Base-by-base conservation (phyloP, 1,140 invertebrate genomes). In the Zeugodacus cucurbitae region DNA sequence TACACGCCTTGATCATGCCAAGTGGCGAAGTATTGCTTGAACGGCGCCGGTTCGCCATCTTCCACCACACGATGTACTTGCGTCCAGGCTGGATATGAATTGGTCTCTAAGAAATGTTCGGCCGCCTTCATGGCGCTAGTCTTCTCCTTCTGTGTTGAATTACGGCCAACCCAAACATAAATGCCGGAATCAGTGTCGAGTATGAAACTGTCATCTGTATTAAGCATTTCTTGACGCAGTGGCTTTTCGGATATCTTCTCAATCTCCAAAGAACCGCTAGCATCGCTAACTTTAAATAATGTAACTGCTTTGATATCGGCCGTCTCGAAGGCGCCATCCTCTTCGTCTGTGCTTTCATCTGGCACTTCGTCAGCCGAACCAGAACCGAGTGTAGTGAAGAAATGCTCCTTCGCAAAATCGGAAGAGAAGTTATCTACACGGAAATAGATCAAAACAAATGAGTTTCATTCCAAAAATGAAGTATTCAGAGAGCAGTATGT, bases 141-240 rank as follows among this genome's bases (percentile, higher is more conserved):
- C 90, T 97, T 97, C 94, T 98, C 97, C 91, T 96, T 95, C 82
- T 95, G 94, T 3, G 96, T 96, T 54, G 97, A 96, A 59, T 96
- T 95, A 90, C 96, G 97, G 34, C 98, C 97, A 87, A 98, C 95
- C 97, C 97, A 98, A 0, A 97, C 97, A 93, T 96, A 98, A 67
- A 98, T 95, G 48, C 96, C 96, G 1, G 41, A 95, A 6, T 96
- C 96, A 10, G 97, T 96, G 92, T 98, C 97, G 91, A 98, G 93
- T 88, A 98, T 96, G 90, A 97, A 98, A 88, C 96, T 97, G 91
- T 98, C 97, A 95, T 96, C 95, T 32, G 96, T 95, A 88, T 97
- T 95, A 26, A 98, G 94, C 91, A 96, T 94, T 32, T 95, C 95
- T 92, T 97, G 96, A 70, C 95, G 95, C 87, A 97, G 94, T 5